Evolutionary conservation across 2,797 vertebrate genomes (phyloP), one percentile per base, ranked within the genome.

Genomic region (Apogon talboti): DNA sequence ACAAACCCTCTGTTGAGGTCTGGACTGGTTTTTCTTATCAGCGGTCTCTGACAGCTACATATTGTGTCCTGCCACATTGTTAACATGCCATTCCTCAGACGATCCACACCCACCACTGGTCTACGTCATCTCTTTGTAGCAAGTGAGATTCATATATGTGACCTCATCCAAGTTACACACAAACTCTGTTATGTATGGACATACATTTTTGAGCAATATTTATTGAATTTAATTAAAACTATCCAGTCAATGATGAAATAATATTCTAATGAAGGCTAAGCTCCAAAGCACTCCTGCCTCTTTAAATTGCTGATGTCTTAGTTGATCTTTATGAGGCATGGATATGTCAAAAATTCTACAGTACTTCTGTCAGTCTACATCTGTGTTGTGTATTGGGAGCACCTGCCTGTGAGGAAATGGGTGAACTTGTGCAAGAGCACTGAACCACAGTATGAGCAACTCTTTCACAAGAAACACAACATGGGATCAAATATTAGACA

Each of bases 61-160:
- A 68, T 44, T 11, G 21, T 80, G 71, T 73, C 65, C 66, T 52
- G 66, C 54, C 15, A 55, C 81, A 86, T 87, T 70, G 57, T 72
- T 79, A 54, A 79, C 78, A 80, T 85, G 47, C 82, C 83, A 84
- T 84, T 80, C 73, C 72, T 46, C 15, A 48, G 8, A 44, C 14
- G 16, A 11, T 63, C 74, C 83, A 84, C 79, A 75, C 76, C 76
- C 70, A 62, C 38, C 3, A 16, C 61, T 68, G 59, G 49, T 66
- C 62, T 68, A 63, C 38, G 40, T 50, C 74, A 70, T 45, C 33
- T 42, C 47, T 69, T 38, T 47, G 12, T 7, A 11, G 33, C 15
- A 41, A 52, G 14, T 28, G 28, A 7, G 19, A 12, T 12, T 13
- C 10, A 16, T 43, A 11, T 44, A 11, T 42, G 13, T 11, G 4